Conservation (phyloP, 2,888 invertebrate species). For the Asteroscopus sphinx region DNA sequence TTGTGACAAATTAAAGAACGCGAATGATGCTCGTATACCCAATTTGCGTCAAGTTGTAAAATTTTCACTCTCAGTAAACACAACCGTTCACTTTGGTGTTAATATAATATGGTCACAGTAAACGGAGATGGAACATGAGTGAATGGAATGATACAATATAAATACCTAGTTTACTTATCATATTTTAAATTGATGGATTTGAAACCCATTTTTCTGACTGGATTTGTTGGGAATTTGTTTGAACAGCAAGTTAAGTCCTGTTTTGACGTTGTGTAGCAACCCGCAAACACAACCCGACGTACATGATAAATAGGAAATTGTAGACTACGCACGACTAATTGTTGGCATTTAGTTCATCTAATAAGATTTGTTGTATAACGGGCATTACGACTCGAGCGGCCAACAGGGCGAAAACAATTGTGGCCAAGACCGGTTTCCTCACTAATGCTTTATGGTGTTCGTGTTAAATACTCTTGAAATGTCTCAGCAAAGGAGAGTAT, state of each 20-base stretch:
- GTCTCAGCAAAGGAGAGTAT: conserved; percentile 14
- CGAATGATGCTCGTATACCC: conserved; percentile 55
- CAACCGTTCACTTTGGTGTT: conserved; percentile 58
- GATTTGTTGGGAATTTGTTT: background rate
- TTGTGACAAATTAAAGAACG: conserved; percentile 57
- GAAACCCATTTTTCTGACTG: too few species aligned
- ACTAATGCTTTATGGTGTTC: conserved; percentile 57
- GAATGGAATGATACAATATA: conserved; percentile 26
- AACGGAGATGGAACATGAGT: conserved; percentile 38
- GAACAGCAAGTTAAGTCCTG: too few species aligned
- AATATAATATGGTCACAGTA: conserved; percentile 50
- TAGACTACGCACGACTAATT: conserved; percentile 62
- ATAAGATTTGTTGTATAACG: conserved; percentile 84
- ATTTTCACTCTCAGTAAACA: conserved; percentile 78
- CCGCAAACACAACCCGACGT: background rate
- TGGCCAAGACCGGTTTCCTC: conserved; percentile 72
- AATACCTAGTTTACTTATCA: conserved; percentile 1
- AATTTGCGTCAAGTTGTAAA: conserved; percentile 74
- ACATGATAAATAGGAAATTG: conserved; percentile 63
- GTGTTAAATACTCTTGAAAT: conserved; percentile 37
- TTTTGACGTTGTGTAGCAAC: too few species aligned
- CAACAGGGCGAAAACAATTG: conserved; percentile 80
- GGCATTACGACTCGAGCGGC: conserved; percentile 71
- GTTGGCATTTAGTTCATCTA: conserved; percentile 71
- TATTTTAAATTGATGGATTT: background rate